Conservation (phyloP, 2,113 vertebrate genomes). For the Gnathochromis pfefferi region DNA sequence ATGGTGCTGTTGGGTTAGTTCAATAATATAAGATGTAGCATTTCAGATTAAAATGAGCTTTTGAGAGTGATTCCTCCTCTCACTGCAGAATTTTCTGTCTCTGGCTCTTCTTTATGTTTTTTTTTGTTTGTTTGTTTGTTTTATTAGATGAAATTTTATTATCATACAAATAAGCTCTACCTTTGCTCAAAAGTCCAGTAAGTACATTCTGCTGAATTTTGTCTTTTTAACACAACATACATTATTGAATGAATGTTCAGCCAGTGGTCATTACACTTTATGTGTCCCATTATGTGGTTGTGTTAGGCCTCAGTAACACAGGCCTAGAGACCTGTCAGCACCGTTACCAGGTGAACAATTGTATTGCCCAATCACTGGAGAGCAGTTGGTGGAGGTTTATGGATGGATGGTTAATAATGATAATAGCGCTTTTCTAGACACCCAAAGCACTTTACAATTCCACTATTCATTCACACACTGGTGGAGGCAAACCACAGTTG, state of each 20-base stretch:
- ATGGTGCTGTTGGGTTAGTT: not conserved
- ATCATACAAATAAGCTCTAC: not conserved
- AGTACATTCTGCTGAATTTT: not conserved
- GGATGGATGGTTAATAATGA: not conserved
- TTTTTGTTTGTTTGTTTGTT: not conserved
- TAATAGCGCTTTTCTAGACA: not conserved
- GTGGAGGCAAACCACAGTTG: not conserved
- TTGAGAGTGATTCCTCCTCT: not conserved
- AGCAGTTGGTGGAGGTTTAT: not conserved
- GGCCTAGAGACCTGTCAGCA: not conserved
- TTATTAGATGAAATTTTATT: not conserved
- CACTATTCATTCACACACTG: not conserved
- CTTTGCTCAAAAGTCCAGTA: not conserved
- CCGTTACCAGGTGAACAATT: not conserved
- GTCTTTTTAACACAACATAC: not conserved
- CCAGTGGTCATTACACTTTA: not conserved
- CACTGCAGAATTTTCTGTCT: not conserved
- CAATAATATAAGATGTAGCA: not conserved
- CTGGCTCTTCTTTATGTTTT: not conserved
- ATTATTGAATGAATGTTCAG: not conserved
- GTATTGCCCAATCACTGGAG: not conserved
- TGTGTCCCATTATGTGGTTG: not conserved
- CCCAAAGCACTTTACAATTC: not conserved
- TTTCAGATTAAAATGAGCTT: not conserved
- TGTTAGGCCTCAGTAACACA: not conserved